Conservation (phyloP, 1,140 invertebrate genomes). For the Latrodectus geometricus region DNA sequence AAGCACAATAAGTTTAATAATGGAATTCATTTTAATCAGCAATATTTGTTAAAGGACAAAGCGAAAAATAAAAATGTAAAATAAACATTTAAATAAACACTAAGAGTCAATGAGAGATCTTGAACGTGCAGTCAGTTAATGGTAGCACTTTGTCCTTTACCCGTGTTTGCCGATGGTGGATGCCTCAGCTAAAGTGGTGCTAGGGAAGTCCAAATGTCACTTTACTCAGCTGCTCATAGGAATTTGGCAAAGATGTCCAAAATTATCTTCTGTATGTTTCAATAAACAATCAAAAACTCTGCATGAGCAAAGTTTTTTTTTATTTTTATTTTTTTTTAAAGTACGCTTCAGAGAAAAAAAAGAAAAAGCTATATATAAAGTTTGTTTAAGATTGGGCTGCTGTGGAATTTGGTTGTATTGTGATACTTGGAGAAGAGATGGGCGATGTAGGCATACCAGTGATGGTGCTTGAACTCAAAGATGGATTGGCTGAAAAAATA, state of each 20-base stretch:
- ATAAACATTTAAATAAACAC: constrained; percentile 29
- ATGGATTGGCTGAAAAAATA: constrained; percentile 63
- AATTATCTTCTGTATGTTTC: neutral
- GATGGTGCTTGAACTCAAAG: constrained; percentile 66
- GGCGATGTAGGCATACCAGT: constrained; percentile 68
- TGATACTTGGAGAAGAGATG: constrained; percentile 68
- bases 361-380: neutral
- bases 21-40: constrained; percentile 20
- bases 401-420: constrained; percentile 67
- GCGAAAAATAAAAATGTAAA: constrained; percentile 13
- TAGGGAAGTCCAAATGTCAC: neutral
- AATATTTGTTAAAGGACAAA: constrained; percentile 14
- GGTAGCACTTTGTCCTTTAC: constrained; percentile 11
- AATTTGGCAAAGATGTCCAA: constrained; percentile 17
- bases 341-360: neutral
- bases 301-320: constrained; percentile 3
- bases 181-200: neutral
- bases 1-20: constrained; percentile 29
- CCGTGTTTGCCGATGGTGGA: constrained; percentile 23
- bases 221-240: neutral
- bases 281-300: constrained; percentile 23
- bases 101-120: constrained; percentile 27
- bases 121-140: constrained; percentile 10
- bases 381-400: constrained; percentile 64
- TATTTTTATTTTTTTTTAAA: constrained; percentile 10